Base-by-base conservation (phyloP, 2,797 vertebrate genomes). In the Carapus acus region DNA sequence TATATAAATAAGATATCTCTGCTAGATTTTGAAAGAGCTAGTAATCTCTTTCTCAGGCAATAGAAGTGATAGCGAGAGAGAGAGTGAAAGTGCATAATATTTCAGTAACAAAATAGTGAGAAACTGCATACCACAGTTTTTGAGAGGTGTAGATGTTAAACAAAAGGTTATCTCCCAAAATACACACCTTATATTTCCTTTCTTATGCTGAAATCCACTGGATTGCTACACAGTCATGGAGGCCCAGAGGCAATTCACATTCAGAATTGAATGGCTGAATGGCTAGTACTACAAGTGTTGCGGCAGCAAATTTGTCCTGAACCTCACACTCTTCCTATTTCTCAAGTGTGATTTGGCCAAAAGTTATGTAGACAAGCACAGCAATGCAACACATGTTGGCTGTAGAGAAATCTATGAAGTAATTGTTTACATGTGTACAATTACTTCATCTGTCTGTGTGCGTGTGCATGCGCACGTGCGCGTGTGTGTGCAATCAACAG, bases 191-290 rank as follows among this genome's bases (percentile, higher is more conserved):
- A n/a, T n/a, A n/a, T n/a, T n/a, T n/a, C n/a, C n/a, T n/a, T n/a
- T n/a, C n/a, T n/a, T n/a, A 27, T 9, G 5, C 24, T 27, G 24
- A 27, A 27, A n/a, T n/a, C n/a, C n/a, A n/a, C 24, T 4, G 4
- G 24, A 27, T 27, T 27, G 24, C 24, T 5, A 27, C 4, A 27
- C 9, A 58, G 63, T 71, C 56, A 55, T 24, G 52, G 57, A 72
- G 63, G 65, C 31, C 6, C 2, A 1, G 20, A 24, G 7, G 22
- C 24, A 42, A 27, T 58, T 61, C 24, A 23, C 8, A 1, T 51
- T 17, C 44, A 47, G 38, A 12, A 34, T 47, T 0, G 4, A 18
- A n/a, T 41, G 37, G 44, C 47, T n/a, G 8, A 9, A 59, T 14
- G 9, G 18, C 46, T 44, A 9, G 24, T 22, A 19, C 64, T 54